These are phyloP conservation scores for Cochlearius cochlearius DNA, from an alignment of 2,113 vertebrate genomes.

Conservation along the genomic window DNA sequence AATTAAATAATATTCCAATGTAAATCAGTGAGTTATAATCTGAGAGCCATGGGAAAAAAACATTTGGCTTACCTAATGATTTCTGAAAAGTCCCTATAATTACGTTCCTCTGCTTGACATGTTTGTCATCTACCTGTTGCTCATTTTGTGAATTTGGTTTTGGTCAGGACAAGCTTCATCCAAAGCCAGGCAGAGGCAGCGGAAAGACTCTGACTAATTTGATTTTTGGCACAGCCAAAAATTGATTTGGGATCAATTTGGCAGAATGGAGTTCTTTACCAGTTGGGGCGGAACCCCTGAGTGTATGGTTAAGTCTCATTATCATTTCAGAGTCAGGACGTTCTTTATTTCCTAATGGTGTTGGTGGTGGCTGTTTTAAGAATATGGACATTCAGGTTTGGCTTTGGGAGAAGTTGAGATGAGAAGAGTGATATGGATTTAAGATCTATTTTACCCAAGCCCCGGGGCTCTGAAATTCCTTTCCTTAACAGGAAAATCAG, in stretches of 20 bases:
- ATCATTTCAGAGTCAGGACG: not conserved
- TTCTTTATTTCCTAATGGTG: not conserved
- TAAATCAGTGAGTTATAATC: constrained; percentile 61
- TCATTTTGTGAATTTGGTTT: not conserved
- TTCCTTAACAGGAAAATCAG: not conserved
- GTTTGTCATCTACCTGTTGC: not conserved
- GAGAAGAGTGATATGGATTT: not conserved
- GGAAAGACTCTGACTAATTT: not conserved
- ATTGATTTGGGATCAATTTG: not conserved
- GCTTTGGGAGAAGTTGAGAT: not conserved
- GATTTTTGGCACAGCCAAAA: not conserved
- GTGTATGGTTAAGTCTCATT: not conserved
- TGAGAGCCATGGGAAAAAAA: not conserved
- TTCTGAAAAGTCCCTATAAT: constrained; percentile 7
- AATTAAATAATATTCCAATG: constrained; percentile 60
- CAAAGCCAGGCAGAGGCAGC: not conserved
- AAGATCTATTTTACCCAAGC: not conserved
- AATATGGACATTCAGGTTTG: not conserved
- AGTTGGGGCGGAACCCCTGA: rapidly evolving
- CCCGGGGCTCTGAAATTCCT: not conserved
- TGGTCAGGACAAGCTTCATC: not conserved
- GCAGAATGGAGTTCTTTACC: not conserved
- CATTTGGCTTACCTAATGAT: constrained; percentile 36
- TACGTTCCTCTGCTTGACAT: not conserved
- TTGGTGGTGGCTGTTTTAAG: not conserved